A percentile compares a stretch with the other conserved stretches of the same genome.
Conservation (phyloP, 2,113 vertebrate genomes). For the Pseudopodoces humilis region DNA sequence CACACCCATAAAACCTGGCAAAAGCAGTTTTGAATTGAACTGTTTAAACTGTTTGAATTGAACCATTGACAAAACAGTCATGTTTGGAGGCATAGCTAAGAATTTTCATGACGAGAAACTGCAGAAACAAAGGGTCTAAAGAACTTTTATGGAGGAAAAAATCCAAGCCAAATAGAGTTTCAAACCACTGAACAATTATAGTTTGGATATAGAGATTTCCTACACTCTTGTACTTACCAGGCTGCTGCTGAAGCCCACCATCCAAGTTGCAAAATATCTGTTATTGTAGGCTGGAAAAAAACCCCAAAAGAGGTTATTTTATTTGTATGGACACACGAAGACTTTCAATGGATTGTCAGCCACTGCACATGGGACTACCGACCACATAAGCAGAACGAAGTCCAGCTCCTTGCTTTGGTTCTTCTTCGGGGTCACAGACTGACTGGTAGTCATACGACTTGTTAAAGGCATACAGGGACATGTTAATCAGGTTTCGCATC, state of each 20-base stretch:
- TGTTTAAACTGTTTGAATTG: too few relatives aligned
- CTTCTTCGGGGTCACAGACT: constrained; percentile 90
- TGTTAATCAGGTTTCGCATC: constrained; percentile 91
- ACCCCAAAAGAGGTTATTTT: not conserved
- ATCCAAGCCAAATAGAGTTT: not conserved
- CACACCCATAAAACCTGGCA: not conserved
- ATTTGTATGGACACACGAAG: not conserved
- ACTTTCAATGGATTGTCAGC: not conserved
- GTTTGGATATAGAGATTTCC: not conserved
- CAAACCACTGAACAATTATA: not conserved
- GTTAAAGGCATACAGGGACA: constrained; percentile 91
- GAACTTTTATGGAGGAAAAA: not conserved
- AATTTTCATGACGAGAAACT: not conserved
- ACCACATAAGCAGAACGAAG: constrained; percentile 90
- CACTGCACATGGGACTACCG: constrained; percentile 39
- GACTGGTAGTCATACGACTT: constrained; percentile 98
- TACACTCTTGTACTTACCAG: constrained; percentile 82
- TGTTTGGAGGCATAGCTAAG: not conserved
- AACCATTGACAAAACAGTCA: not conserved
- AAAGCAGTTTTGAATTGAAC: not conserved
- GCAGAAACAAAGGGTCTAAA: not conserved
- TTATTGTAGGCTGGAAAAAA: constrained; percentile 86
- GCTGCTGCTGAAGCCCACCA: constrained; percentile 97
- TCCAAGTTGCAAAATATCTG: constrained; percentile 90
- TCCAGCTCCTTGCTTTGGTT: constrained; percentile 90